Conservation (phyloP, 2,113 vertebrate genomes). For the Peromyscus polionotus region DNA sequence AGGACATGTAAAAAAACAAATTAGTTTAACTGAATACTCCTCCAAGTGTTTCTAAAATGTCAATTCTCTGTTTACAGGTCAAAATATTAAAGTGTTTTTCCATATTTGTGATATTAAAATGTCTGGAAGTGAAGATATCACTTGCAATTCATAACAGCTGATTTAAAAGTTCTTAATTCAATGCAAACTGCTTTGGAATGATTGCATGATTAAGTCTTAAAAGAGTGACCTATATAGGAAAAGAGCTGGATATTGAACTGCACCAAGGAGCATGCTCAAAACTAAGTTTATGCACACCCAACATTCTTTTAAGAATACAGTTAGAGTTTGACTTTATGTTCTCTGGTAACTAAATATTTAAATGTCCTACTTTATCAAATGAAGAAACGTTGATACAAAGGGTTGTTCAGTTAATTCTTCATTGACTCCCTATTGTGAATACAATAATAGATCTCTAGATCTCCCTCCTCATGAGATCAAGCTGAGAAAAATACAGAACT, state of each 20-base stretch:
- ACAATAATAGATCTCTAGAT: background rate
- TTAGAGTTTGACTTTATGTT: background rate
- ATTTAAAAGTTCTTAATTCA: constrained; percentile 50
- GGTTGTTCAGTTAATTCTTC: background rate
- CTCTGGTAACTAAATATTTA: constrained; percentile 29
- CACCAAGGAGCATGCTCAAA: background rate
- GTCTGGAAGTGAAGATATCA: constrained; percentile 45
- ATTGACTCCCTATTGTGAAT: background rate
- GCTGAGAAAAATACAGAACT: background rate
- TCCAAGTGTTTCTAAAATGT: constrained; percentile 21
- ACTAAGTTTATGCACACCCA: background rate
- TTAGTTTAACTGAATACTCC: constrained; percentile 63
- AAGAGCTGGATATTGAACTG: background rate
- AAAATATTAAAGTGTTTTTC: constrained; percentile 62
- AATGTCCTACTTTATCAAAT: background rate
- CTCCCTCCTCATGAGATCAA: background rate
- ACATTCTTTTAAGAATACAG: background rate
- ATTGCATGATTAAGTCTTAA: background rate
- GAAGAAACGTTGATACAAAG: background rate
- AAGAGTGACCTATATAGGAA: background rate
- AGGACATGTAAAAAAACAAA: constrained; percentile 73
- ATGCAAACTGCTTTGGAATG: background rate
- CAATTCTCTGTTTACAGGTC: constrained; percentile 57
- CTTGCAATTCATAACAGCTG: constrained; percentile 24
- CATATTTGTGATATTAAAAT: constrained; percentile 40